Evolutionary conservation across 2,888 invertebrate genomes (phyloP), one percentile per base, ranked within the genome.

Genomic region (Idaea aversata): DNA sequence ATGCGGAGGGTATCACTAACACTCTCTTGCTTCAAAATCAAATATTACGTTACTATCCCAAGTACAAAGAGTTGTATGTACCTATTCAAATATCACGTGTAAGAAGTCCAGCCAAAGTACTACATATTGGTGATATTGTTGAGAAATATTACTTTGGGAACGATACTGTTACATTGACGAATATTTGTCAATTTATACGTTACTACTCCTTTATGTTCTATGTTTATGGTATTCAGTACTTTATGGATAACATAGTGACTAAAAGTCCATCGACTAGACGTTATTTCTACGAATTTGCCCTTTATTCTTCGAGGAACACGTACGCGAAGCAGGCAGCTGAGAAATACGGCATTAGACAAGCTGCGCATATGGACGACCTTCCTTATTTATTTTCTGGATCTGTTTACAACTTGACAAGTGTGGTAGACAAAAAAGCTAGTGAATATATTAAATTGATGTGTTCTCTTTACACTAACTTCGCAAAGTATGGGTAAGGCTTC

Each of bases 1-100:
- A 93, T 0, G 93, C 95, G 63, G 96, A 59, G 96, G 86, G 95
- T 95, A 3, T 16, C 68, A 3, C 59, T 16, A 61, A 61, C 16
- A 60, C 10, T n/a, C 61, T 58, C 5, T 1, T 25, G 4, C 15
- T 25, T 34, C 61, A 61, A 36, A 25, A 67, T n/a, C 35, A n/a
- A 5, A 61, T 76, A 25, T 34, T 74, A n/a, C 60, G 72, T 47
- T 57, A 62, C 4, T 75, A 70, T 59, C 68, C 71, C 0, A 65
- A 63, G 57, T 75, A 67, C 38, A 60, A 66, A 36, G 75, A 79
- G 63, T 15, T 70, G 10, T 61, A 77, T 0, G 76, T 78, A n/a
- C 78, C 80, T 5, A 66, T 62, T 5, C 73, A 71, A 61, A 79
- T 85, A 36, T 62, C 74, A 15, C 66, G 70, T 13, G 36, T 68